Conservation (phyloP, 2,113 vertebrate species). For the Catharus bicknelli region DNA sequence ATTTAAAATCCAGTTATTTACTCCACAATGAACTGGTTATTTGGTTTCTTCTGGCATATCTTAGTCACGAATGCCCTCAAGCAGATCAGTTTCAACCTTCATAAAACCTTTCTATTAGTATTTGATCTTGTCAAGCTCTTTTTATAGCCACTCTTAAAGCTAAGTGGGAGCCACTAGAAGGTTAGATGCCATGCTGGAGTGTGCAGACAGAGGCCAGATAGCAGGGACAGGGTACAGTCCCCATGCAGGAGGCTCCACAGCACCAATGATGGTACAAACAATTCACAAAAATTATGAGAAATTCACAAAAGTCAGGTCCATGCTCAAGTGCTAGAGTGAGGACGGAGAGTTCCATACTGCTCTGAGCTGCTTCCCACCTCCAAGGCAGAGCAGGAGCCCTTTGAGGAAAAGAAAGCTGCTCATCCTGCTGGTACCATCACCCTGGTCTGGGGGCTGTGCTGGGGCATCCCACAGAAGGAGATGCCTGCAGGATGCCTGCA, state of each 20-base stretch:
- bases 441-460: background rate
- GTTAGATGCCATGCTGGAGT: background rate
- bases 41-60: conserved; percentile 45
- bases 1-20: conserved; percentile 46
- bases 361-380: background rate
- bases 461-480: background rate
- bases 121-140: conserved; percentile 40
- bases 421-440: background rate
- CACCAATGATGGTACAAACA: background rate
- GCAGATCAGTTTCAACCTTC: conserved; percentile 33
- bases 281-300: background rate
- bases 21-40: conserved; percentile 4
- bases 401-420: background rate
- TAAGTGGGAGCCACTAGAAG: background rate
- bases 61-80: background rate
- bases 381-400: background rate
- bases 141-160: background rate
- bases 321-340: background rate
- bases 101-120: conserved; percentile 45
- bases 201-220: background rate
- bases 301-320: background rate
- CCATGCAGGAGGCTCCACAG: background rate
- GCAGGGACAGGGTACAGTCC: background rate
- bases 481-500: background rate
- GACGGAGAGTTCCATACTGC: background rate